Evolutionary conservation across 92 coral and sea anemone genomes (phyloP), one percentile per base, ranked within the genome.

Genomic region (Epizoanthus fatuus): DNA sequence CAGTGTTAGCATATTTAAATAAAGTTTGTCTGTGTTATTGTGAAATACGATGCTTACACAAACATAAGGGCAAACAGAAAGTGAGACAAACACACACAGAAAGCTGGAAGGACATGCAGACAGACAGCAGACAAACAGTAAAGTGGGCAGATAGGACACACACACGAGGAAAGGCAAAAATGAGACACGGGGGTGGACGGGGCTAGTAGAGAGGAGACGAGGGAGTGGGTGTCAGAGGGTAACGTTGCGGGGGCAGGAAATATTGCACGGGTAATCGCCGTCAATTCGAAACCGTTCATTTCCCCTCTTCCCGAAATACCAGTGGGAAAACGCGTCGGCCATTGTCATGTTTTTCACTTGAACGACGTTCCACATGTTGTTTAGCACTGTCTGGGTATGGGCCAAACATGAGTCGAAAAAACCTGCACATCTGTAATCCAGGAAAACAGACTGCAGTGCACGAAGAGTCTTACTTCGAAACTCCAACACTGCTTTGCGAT

Each of bases 361-460:
- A 68, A 79, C 63, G 17, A 16, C 51, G 12, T 84, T 86, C 90
- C 86, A 86, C 7, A 56, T 56, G 8, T 57, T 56, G 7, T 86
- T 57, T 79, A 78, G 7, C 3, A 54, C 78, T 32, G 65, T 69
- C 22, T 72, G 88, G 1, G 82, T 53, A 39, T 73, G 88, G 62
- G 47, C 81, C 5, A 87, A 38, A 47, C 91, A 87, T 0, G 91
- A 65, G 38, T 87, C 88, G 12, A 84, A 74, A 39, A 81, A 87
- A 3, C 81, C 63, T 4, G 76, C 82, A 7, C 82, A 62, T 14
- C 9, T 15, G 38, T 37, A 40, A 67, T 63, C n/a, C 5, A 72
- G 12, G 59, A 74, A 69, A 39, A 81, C 69, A 10, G 68, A 8
- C 4, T 57, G 71, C 81, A 86, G 11, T 16, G 80, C 86, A 4